Conservation (phyloP, 2,113 vertebrate genomes). For the Paratilapia polleni region DNA sequence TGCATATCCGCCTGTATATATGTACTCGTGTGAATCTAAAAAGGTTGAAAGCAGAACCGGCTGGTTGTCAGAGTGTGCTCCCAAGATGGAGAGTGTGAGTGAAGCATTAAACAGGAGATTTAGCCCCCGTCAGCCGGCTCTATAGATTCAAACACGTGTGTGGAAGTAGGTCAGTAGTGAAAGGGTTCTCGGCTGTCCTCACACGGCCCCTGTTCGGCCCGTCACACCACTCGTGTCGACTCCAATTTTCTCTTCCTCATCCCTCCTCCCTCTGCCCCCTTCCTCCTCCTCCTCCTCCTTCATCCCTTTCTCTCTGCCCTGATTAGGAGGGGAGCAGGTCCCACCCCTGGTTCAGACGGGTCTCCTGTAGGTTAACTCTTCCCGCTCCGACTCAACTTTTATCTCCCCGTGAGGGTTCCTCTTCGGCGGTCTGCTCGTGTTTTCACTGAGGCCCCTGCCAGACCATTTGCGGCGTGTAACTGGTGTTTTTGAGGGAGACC, state of each 20-base stretch:
- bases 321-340: constrained; percentile 55
- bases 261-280: neutral
- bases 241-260: constrained; percentile 55
- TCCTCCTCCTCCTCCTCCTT: constrained; percentile 5
- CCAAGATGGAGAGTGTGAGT: constrained; percentile 2
- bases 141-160: constrained; percentile 27
- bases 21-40: neutral
- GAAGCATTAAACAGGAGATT: constrained; percentile 20
- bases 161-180: constrained; percentile 72
- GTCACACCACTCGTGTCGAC: constrained; percentile 56
- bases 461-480: constrained; percentile 29
- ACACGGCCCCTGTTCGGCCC: constrained; percentile 47
- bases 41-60: neutral
- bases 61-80: neutral
- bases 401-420: neutral
- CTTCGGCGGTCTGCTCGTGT: constrained; percentile 7
- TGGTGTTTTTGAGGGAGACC: constrained; percentile 42
- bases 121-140: neutral
- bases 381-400: neutral
- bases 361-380: constrained; percentile 64
- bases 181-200: constrained; percentile 56
- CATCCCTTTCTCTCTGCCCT: constrained; percentile 45
- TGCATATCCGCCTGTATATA: neutral
- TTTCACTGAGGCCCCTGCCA: constrained; percentile 18
- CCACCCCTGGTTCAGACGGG: constrained; percentile 49